Conservation (phyloP, 1,140 invertebrate genomes). For the Panagrolaimus sp. region DNA sequence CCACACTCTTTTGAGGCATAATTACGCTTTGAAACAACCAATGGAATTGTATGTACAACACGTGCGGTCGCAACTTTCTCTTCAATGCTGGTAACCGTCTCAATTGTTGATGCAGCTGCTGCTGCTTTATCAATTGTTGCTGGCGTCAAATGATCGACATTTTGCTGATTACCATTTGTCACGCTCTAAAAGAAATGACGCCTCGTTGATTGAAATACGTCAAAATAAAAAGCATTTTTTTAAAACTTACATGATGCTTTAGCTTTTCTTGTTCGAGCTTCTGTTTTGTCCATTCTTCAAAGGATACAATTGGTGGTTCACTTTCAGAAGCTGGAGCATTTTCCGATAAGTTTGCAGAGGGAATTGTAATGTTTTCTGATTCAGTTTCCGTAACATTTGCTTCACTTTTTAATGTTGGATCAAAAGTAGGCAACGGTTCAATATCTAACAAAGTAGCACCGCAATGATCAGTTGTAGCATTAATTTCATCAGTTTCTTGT, state of each 20-base stretch:
- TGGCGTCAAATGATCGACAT: neutral
- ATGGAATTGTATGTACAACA: slow-evolving; percentile 16
- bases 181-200: too few species aligned
- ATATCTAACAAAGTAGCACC: neutral
- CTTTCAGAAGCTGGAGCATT: neutral
- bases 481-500: slow-evolving; percentile 5
- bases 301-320: slow-evolving; percentile 35
- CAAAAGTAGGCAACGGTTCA: neutral
- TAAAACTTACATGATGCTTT: neutral
- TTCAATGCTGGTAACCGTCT: neutral
- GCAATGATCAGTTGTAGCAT: neutral
- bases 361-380: neutral
- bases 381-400: neutral
- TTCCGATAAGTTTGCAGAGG: neutral
- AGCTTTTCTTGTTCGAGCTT: slow-evolving; percentile 40
- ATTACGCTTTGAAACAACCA: slow-evolving; percentile 31
- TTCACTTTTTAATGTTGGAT: neutral
- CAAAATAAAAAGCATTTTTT: too few species aligned
- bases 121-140: neutral
- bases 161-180: too few species aligned
- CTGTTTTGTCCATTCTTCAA: slow-evolving; percentile 52
- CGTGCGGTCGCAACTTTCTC: neutral
- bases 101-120: neutral
- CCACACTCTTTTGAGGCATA: slow-evolving; percentile 83
- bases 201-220: too few species aligned